Evolutionary conservation across 2,797 vertebrate species (phyloP), one percentile per base, ranked within the genome.

Genomic region (Onychomys torridus): DNA sequence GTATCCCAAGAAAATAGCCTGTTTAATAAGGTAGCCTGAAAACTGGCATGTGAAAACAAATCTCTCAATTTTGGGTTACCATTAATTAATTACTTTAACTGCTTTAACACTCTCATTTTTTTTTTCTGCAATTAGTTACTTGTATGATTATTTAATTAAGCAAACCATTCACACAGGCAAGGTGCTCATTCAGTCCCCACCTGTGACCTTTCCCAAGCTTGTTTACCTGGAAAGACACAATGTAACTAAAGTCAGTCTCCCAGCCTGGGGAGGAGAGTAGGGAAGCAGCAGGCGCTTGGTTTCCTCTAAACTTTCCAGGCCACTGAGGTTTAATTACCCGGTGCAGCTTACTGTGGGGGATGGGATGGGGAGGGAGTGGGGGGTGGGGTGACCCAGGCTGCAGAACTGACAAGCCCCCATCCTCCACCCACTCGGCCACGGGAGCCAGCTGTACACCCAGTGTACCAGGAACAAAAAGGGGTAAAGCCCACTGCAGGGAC

Each of bases 241-340:
- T 99, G 99, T 99, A 99, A 99, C 99, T 99, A 99, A 99, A 99
- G 98, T 98, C 99, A 99, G 99, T 99, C 99, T 99, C 99, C 99
- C 98, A 98, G 99, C 98, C 98, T 98, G 99, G 98, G 98, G 98
- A 97, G 98, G 98, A 98, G 97, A 96, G n/a, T n/a, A 1, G 29
- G 34, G 96, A 96, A 82, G 93, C 97, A 96, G 83, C 97, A 97
- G 98, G 97, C 90, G 95, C 43, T 86, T 95, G 95, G 98, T 98
- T 98, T 99, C 99, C 99, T 99, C 98, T 99, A 98, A 98, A 99
- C 98, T 98, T 99, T 98, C 98, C 98, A 98, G 99, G 98, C 98
- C 98, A 97, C 98, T 97, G 98, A 98, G 99, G 99, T 99, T 99
- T 99, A 99, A 99, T 99, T 99, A 99, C 99, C 96, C 98, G 98